phyloP scores from a whole-genome alignment of 2,113 vertebrate genomes.

The Pelvicachromis taeniatus region DNA sequence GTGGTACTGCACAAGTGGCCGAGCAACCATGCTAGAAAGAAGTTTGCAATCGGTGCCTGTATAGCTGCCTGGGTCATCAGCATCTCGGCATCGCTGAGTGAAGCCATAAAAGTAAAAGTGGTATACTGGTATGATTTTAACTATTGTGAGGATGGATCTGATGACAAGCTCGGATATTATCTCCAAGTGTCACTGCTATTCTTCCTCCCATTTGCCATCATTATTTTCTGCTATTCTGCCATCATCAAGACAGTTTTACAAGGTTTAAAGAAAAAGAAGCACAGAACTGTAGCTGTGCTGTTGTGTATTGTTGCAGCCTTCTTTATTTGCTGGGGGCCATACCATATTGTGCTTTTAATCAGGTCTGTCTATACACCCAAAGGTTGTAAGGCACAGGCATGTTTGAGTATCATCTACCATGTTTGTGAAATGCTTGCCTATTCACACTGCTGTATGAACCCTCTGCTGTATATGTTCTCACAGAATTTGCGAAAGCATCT shows the following conservation, averaged over 20 bases:
- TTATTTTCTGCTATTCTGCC: slow-evolving; percentile 71
- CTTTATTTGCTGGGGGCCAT: neutral
- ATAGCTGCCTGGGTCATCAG: neutral
- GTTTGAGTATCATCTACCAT: too few species aligned
- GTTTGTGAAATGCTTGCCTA: too few species aligned
- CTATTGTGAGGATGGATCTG: neutral
- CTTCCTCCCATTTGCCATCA: slow-evolving; percentile 65
- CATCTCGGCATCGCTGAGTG: neutral
- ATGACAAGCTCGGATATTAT: neutral
- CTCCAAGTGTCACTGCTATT: slow-evolving; percentile 4
- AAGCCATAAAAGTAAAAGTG: neutral
- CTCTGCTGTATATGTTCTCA: neutral
- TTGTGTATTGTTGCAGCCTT: neutral
- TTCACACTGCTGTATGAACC: too few species aligned
- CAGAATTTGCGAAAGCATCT: slow-evolving; percentile 41
- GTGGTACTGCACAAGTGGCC: neutral
- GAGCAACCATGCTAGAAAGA: neutral
- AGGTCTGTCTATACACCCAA: too few species aligned
- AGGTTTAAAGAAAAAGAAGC: slow-evolving; percentile 30
- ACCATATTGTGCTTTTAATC: neutral
- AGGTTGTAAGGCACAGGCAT: too few species aligned
- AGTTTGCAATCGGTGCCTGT: neutral
- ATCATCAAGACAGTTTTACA: slow-evolving; percentile 69
- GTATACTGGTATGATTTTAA: neutral
- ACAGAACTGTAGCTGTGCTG: neutral